A percentile compares a stretch with the other conserved stretches of the same genome.
Evolutionary conservation across 2,888 invertebrate species (phyloP).

Genomic region (Apodemia zela): DNA sequence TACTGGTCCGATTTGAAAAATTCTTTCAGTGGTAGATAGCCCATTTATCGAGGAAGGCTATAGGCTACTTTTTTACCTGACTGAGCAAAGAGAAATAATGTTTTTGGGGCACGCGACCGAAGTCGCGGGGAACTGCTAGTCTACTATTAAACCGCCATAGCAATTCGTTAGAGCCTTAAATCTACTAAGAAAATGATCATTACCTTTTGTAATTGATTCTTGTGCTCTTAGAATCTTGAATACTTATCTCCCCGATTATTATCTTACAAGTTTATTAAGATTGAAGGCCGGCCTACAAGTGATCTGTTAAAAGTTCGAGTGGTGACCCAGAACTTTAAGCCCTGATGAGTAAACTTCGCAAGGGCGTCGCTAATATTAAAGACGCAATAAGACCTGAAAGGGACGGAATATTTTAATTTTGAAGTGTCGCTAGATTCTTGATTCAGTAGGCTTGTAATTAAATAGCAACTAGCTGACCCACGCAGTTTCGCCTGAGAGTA

Average conservation of each 20-base stretch:
- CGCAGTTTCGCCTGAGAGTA: too few species aligned
- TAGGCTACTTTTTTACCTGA: too few species aligned
- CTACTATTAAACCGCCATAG: too few species aligned
- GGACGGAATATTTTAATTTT: slow-evolving; percentile 5
- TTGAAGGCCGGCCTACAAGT: neutral
- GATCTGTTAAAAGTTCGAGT: slow-evolving; percentile 7
- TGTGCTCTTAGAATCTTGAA: neutral
- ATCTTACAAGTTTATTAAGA: slow-evolving; percentile 10
- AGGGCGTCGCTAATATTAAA: slow-evolving; percentile 41
- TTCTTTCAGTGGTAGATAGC: too few species aligned
- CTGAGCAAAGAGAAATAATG: too few species aligned
- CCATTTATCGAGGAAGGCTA: too few species aligned
- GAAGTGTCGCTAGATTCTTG: neutral
- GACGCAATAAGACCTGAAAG: neutral
- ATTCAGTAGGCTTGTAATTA: neutral
- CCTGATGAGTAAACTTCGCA: slow-evolving; percentile 44
- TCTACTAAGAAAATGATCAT: neutral
- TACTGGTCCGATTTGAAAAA: too few species aligned
- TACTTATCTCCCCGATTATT: slow-evolving; percentile 2
- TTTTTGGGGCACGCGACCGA: too few species aligned
- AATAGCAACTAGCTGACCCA: too few species aligned
- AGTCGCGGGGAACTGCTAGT: too few species aligned
- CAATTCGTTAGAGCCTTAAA: too few species aligned
- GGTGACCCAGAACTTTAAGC: slow-evolving; percentile 16
- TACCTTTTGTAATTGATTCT: neutral